Base-by-base conservation (phyloP, 2,888 invertebrate species). In the Amphipyra tragopoginis region DNA sequence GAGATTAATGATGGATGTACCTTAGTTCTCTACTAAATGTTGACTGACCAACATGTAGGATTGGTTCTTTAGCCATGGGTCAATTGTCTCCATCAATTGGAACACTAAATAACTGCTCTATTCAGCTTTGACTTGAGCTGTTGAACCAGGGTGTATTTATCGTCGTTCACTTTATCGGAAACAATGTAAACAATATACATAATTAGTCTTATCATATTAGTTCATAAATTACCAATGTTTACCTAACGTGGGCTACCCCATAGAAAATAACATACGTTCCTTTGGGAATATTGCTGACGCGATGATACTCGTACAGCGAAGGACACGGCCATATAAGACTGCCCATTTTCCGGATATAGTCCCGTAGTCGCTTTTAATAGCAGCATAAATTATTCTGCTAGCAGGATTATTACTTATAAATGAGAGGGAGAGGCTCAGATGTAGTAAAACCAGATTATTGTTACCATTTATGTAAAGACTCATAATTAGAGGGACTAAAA, bases 311-410 rank as follows among this genome's bases (percentile, higher is more conserved):
- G 38, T 26, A 14, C 7, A 44, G 34, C 43, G 40, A 45, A 29
- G 34, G 29, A 14, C 42, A 52, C 38, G 52, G 40, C n/a, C n/a
- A n/a, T n/a, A n/a, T n/a, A n/a, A n/a, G n/a, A n/a, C 1, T 42
- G 2, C 26, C 48, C 52, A 60, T 70, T 67, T 56, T 15, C n/a
- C 43, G 26, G 36, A 56, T 60, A 56, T 53, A 60, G 49, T 52
- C 11, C 38, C 29, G 13, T 15, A 36, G 15, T 34, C 36, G 57
- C 4, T 55, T 55, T 60, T 33, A 34, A 60, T 43, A 48, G 5
- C 13, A 38, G 34, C 14, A 34, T 65, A 72, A 54, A 43, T 42
- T 43, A 47, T 8, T 7, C 8, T 1, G 49, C 11, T 8, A n/a
- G 29, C 8, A 21, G 29, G 40, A 36, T 58, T 50, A 47, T 72